Base-by-base conservation (phyloP, 2,113 vertebrate genomes). In the Cyanoramphus novaezelandiae region DNA sequence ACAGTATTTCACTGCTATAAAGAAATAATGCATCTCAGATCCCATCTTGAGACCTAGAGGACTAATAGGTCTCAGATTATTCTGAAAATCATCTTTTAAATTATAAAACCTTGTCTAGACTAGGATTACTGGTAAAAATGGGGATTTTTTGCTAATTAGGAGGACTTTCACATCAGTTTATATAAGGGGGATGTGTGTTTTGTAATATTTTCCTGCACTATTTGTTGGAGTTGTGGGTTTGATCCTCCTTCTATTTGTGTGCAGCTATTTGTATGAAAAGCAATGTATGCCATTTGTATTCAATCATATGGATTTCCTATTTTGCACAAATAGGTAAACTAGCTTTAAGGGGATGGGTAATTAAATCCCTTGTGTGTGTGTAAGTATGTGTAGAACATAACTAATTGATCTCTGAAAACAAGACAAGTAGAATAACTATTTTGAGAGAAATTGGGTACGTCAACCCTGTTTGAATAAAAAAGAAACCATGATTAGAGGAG, bases 51-150 rank as follows among this genome's bases (percentile, higher is more conserved):
- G 24, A 60, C 35, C 35, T n/a, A 41, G n/a, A 74, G 33, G 31
- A 57, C 77, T 81, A 81, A 53, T 6, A 81, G 19, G 11, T 63
- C 69, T 84, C 18, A 46, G 46, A 71, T 86, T 29, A 68, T 71
- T 78, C 50, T 90, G 65, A 64, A 95, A 91, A 90, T 85, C 57
- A 92, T 37, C 44, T 53, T 91, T 96, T 87, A 52, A 79, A 71
- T 72, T 68, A 35, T 50, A 93, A 94, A 6, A 64, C 72, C 24
- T 93, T 60, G 20, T 87, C 81, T 93, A 80, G 83, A 82, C 80
- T 79, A 64, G 44, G 65, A 86, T 92, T 92, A 68, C 11, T 76
- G 39, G 29, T 70, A 59, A 44, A 60, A 85, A 75, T 78, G 20
- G 13, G 52, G 2, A 49, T 69, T n/a, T 7, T 93, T 93, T 35